Evolutionary conservation across 2,113 vertebrate genomes (phyloP).

Genomic region (Muntiacus muntjak): DNA sequence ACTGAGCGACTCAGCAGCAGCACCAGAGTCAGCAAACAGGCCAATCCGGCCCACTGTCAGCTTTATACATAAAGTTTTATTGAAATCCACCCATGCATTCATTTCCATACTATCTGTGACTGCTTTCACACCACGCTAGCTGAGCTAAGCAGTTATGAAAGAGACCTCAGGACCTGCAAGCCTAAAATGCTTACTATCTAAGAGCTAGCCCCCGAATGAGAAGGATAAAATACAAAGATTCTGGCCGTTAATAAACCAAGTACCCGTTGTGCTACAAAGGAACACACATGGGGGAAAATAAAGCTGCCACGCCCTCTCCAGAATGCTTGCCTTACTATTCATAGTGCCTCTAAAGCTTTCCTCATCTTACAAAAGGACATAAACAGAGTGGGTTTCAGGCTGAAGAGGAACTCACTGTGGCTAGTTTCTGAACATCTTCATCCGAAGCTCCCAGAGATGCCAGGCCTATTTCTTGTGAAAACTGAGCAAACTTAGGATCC

Average conservation of each 20-base stretch:
- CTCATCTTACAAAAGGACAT: background rate
- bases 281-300: background rate
- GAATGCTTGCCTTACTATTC: background rate
- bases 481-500: constrained; percentile 97
- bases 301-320: background rate
- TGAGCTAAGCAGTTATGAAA: background rate
- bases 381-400: background rate
- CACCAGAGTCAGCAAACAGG: background rate
- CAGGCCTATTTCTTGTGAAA: constrained; percentile 98
- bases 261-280: background rate
- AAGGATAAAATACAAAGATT: background rate
- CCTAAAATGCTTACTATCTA: background rate
- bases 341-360: background rate
- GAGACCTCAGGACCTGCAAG: background rate
- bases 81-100: background rate
- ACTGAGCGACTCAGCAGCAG: background rate
- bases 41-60: background rate
- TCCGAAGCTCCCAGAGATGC: constrained; percentile 95
- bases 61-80: constrained; percentile 40
- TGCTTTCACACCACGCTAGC: background rate
- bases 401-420: constrained; percentile 89
- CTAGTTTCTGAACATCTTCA: constrained; percentile 96
- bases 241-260: background rate
- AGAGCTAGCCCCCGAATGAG: background rate
- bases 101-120: background rate